Conservation (phyloP, 2,113 vertebrate species). For the Synchiropus splendidus region DNA sequence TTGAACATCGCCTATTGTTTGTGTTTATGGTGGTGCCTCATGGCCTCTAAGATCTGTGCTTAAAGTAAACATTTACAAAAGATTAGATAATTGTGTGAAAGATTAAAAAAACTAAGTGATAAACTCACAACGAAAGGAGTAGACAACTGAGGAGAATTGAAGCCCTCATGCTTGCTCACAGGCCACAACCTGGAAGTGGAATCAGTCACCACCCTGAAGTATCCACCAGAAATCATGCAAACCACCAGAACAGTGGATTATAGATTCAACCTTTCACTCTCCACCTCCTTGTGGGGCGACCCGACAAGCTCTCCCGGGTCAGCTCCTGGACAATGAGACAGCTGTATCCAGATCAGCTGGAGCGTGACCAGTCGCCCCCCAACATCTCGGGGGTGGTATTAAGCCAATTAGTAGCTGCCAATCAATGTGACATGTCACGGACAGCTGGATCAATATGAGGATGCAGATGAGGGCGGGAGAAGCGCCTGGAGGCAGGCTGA, state of each 20-base stretch:
- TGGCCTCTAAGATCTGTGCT: too few species aligned
- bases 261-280: constrained; percentile 1
- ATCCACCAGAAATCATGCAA: not conserved
- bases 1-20: too few species aligned
- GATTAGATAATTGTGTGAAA: too few species aligned
- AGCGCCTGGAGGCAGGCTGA: constrained; percentile 1
- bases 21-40: too few species aligned
- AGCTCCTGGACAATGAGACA: constrained; percentile 54
- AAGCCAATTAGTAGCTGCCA: constrained; percentile 60
- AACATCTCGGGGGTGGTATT: constrained; percentile 34
- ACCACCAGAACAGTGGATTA: constrained; percentile 1
- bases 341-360: constrained; percentile 56
- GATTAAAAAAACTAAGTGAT: too few species aligned
- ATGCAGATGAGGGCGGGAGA: constrained; percentile 3
- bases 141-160: too few species aligned
- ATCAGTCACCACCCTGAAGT: not conserved
- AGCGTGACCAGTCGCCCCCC: constrained; percentile 22
- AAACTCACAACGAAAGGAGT: too few species aligned
- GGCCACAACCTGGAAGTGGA: too few species aligned
- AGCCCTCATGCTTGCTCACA: too few species aligned
- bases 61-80: too few species aligned
- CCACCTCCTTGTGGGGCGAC: not conserved
- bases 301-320: constrained; percentile 27
- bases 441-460: constrained; percentile 48
- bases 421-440: constrained; percentile 42